Evolutionary conservation across 1,140 invertebrate species (phyloP).

Genomic region (Formica selysi): DNA sequence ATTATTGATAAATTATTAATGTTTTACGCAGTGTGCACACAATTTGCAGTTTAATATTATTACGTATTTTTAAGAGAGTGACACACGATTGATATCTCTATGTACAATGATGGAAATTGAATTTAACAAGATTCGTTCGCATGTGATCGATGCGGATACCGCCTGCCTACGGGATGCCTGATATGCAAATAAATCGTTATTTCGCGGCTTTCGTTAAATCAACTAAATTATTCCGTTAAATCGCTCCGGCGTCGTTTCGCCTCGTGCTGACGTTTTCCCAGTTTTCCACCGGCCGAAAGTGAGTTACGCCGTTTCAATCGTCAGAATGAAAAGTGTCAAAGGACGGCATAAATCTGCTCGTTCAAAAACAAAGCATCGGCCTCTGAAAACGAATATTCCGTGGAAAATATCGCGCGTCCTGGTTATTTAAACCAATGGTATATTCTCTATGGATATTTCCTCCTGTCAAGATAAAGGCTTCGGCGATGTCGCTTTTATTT

Average conservation of each 20-base stretch:
- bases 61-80: slow-evolving; percentile 10
- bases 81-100: neutral
- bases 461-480: slow-evolving; percentile 40
- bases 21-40: neutral
- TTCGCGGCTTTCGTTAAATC: slow-evolving; percentile 75
- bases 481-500: neutral
- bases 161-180: neutral
- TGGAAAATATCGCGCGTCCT: slow-evolving; percentile 58
- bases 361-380: slow-evolving; percentile 52
- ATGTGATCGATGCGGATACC: slow-evolving; percentile 24
- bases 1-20: slow-evolving; percentile 16
- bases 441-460: slow-evolving; percentile 52
- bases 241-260: slow-evolving; percentile 47
- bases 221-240: slow-evolving; percentile 77
- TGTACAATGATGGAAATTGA: slow-evolving; percentile 52
- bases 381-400: slow-evolving; percentile 58
- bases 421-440: slow-evolving; percentile 54
- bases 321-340: slow-evolving; percentile 63
- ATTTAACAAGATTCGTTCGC: slow-evolving; percentile 69
- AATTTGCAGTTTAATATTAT: neutral
- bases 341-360: slow-evolving; percentile 60
- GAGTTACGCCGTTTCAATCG: slow-evolving; percentile 72
- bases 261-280: slow-evolving; percentile 59
- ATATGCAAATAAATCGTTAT: slow-evolving; percentile 76
- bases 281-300: slow-evolving; percentile 48